A percentile compares a stretch with the other conserved stretches of the same genome.
Evolutionary conservation across 2,888 invertebrate species (phyloP).

Genomic region (Amitus sp.): DNA sequence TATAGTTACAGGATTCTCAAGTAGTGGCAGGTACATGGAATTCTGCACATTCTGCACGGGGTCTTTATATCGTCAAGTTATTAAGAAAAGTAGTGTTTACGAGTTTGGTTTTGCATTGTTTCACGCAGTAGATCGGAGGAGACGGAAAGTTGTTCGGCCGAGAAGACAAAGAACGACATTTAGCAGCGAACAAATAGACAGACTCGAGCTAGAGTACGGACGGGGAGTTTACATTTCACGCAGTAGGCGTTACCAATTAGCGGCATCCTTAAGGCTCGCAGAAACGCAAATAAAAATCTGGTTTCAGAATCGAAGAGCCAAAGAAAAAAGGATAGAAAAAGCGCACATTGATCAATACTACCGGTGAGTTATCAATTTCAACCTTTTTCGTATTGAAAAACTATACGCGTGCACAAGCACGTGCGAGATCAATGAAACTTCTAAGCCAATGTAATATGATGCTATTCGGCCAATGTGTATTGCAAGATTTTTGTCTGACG

Average conservation of each 20-base stretch:
- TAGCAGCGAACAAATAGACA: constrained; percentile 90
- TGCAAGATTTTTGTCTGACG: no score
- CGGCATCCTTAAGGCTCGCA: constrained; percentile 74
- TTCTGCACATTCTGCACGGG: no score
- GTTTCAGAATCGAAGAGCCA: constrained; percentile 96
- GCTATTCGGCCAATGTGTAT: no score
- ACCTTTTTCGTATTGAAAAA: no score
- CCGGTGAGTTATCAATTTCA: constrained; percentile 67
- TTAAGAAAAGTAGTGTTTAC: no score
- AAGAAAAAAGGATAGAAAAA: constrained; percentile 96
- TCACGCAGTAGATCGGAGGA: constrained; percentile 80
- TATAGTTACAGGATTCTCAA: no score
- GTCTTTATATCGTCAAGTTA: no score
- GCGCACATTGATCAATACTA: constrained; percentile 90
- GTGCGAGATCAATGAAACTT: no score
- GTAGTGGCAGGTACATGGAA: no score
- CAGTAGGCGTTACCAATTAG: constrained; percentile 82
- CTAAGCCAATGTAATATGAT: no score
- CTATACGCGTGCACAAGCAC: no score
- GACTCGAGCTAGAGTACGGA: constrained; percentile 91
- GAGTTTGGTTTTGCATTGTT: no score
- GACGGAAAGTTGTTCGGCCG: constrained; percentile 87
- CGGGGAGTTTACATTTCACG: constrained; percentile 93
- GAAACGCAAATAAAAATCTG: constrained; percentile 89
- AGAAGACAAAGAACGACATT: constrained; percentile 94